Conservation (phyloP, 2,888 invertebrate genomes). For the Stegophylla sp. region DNA sequence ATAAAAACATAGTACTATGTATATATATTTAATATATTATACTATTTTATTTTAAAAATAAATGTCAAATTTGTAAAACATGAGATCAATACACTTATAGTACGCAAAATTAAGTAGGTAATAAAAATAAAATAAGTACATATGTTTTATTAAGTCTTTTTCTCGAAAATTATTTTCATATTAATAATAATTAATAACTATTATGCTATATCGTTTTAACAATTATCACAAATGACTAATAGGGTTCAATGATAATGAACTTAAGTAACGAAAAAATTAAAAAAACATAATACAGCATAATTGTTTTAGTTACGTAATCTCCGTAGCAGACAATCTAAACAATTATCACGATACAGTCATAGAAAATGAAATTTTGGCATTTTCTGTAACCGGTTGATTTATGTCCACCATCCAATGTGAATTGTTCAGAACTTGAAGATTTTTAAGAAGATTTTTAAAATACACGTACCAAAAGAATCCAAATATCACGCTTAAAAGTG, state of each 20-base stretch:
- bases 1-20: too few relatives aligned
- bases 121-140: not conserved
- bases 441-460: conserved; percentile 6
- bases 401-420: conserved; percentile 27
- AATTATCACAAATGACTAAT: not conserved
- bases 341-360: not conserved
- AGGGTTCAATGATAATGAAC: not conserved
- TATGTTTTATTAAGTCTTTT: not conserved
- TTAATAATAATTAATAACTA: not conserved
- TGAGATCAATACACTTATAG: conserved; percentile 27
- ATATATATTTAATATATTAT: too few relatives aligned
- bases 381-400: not conserved
- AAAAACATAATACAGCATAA: not conserved
- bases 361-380: not conserved
- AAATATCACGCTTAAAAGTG: not conserved
- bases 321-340: too few relatives aligned
- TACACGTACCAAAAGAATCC: conserved; percentile 16
- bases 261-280: not conserved
- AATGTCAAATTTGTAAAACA: not conserved
- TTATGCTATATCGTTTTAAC: too few relatives aligned
- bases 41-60: not conserved
- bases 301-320: not conserved
- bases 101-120: not conserved
- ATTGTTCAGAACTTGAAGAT: not conserved
- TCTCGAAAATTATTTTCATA: not conserved